Evolutionary conservation across 2,797 vertebrate species (phyloP).

Genomic region (Arctocebus calabarensis): DNA sequence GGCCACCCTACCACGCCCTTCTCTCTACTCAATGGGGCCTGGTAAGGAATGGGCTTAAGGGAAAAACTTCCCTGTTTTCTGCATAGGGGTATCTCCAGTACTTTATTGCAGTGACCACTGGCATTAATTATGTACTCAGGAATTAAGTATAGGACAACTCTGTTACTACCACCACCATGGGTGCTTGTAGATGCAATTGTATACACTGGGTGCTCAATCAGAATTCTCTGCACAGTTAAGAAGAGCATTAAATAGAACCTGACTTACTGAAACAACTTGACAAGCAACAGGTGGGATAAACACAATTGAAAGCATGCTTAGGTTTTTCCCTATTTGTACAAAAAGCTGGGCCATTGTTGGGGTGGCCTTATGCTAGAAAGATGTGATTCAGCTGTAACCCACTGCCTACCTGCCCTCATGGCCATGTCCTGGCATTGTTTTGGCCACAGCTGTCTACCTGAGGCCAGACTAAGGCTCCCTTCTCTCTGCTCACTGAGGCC

Average conservation of each 20-base stretch:
- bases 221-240: not conserved
- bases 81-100: not conserved
- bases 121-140: conserved; percentile 22
- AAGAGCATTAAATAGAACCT: not conserved
- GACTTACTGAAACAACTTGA: not conserved
- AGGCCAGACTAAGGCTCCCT: not conserved
- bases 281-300: not conserved
- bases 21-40: not conserved
- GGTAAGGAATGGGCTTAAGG: not conserved
- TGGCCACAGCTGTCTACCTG: not conserved
- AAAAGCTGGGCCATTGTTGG: not conserved
- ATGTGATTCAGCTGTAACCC: conserved; percentile 24
- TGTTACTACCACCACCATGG: not conserved
- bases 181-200: not conserved
- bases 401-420: not conserved
- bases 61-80: conserved; percentile 24
- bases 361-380: conserved; percentile 40
- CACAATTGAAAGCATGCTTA: not conserved
- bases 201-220: not conserved
- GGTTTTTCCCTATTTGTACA: not conserved
- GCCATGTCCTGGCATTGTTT: not conserved
- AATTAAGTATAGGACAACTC: not conserved
- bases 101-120: not conserved
- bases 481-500: not conserved
- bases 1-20: not conserved